These are phyloP conservation scores for Epizoanthus stellaris DNA, from an alignment of 92 coral and sea anemone genomes.

Conservation along the genomic window DNA sequence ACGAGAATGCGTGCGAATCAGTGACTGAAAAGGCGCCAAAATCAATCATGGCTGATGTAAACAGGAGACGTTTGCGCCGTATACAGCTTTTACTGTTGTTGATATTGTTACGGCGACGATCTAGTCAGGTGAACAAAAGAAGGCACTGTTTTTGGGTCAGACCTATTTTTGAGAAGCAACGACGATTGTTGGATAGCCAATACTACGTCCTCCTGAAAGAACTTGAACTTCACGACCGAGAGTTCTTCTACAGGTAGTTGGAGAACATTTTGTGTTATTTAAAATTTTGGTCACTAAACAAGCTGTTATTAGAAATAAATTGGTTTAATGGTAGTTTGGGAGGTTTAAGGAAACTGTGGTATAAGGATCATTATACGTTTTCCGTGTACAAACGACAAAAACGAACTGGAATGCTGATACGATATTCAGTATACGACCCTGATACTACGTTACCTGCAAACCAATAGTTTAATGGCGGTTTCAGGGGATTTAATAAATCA, in stretches of 20 bases:
- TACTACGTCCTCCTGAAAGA: constrained; percentile 17
- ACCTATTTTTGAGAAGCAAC: constrained; percentile 20
- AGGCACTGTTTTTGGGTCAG: constrained; percentile 28
- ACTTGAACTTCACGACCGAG: not conserved
- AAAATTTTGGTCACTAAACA: too few relatives aligned
- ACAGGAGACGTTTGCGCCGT: constrained; percentile 17
- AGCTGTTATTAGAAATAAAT: too few relatives aligned
- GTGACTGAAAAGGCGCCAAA: constrained; percentile 11
- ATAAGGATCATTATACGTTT: too few relatives aligned
- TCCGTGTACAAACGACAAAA: too few relatives aligned
- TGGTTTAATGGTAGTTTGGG: too few relatives aligned
- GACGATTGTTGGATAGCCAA: constrained; percentile 18
- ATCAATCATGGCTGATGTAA: constrained; percentile 20
- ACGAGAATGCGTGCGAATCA: not conserved
- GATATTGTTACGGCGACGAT: constrained; percentile 18
- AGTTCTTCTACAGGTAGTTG: constrained; percentile 19
- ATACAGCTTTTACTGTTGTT: constrained; percentile 13
- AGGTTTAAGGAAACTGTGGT: too few relatives aligned
- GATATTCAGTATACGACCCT: too few relatives aligned
- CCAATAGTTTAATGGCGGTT: too few relatives aligned
- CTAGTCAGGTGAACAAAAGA: constrained; percentile 10
- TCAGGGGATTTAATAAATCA: too few relatives aligned
- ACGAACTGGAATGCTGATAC: too few relatives aligned
- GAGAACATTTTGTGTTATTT: not conserved
- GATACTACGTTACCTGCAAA: too few relatives aligned